Base-by-base conservation (phyloP, 2,888 invertebrate genomes). In the Ennomos erosarius region DNA sequence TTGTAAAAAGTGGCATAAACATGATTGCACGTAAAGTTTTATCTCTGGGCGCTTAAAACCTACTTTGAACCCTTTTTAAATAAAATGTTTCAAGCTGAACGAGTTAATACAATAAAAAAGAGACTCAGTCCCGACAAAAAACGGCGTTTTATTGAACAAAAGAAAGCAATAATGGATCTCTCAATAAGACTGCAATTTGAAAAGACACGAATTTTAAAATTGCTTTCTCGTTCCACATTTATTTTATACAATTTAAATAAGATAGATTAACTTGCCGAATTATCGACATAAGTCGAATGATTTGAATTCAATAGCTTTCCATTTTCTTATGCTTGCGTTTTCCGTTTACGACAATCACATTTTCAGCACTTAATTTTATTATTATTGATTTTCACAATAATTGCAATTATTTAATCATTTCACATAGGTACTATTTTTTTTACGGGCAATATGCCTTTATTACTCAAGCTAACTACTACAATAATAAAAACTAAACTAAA, bases 131-230 rank as follows among this genome's bases (percentile, higher is more conserved):
- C 55, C 37, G 65, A 62, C 62, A 62, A 70, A 72, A 69, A 65
- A 62, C 46, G 11, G 44, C 56, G 53, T 61, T 66, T 69, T 68
- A 74, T 71, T 69, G 67, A 59, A 67, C 51, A 66, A 66, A 67
- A 53, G 54, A 67, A 50, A 50, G 55, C 44, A 60, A 64, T 60
- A 69, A 65, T 68, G 54, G 60, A 55, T 64, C 42, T 61, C 48
- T 67, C 55, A 52, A 67, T 55, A 59, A 65, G 62, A 65, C 60
- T 64, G 63, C 57, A 66, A 60, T 66, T 66, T 63, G 36, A 47
- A 6, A 26, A 5, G 26, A 53, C 48, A 42, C 43, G 59, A 63
- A 52, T 57, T 64, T 56, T 55, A 53, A 26, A 62, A 56, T 50
- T 57, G 43, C 46, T 35, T 64, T 64, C 44, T 8, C 43, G 3